Base-by-base conservation (phyloP, 2,888 invertebrate genomes). In the Phengaris arion region DNA sequence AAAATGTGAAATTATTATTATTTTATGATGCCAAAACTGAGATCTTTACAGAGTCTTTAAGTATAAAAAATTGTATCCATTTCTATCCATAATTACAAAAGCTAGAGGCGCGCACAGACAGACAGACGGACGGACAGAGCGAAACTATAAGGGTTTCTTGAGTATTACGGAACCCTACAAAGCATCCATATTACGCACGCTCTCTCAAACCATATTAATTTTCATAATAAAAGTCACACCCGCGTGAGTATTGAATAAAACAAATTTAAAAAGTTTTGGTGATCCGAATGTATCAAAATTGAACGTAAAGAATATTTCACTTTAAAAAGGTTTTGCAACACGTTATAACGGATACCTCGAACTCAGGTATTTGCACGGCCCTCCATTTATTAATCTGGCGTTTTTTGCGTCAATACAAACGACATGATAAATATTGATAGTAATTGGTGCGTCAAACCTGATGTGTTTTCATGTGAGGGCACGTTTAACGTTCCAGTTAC, bases 401-500 rank as follows among this genome's bases (percentile, higher is more conserved):
- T 80, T 80, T 83, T 81, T 81, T 80, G 79, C 76, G 76, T 75
- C 57, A 76, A 74, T 77, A 84, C 80, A 83, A 81, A 83, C 79
- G 81, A 79, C 77, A 79, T 82, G 75, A 83, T 83, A 82, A 82
- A 83, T 82, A 84, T 84, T 81, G 82, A 82, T 81, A 82, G 79
- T 52, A 54, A 72, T 52, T 52, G 77, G 77, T 74, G 76, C 76
- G 78, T 81, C 78, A 80, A 81, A 79, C 57, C 76, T 8, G 68
- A 78, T 79, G 81, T 81, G 81, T 80, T 81, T 80, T 73, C 76
- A 64, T 35, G 13, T 64, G 35, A 12, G 35, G 2, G 22, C 12
- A 6, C 64, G 64, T 2, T 64, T 64, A 64, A 64, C 64, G 35
- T 35, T 35, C 64, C 35, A 64, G 64, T 5, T 13, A 45, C 64